Evolutionary conservation across 1,140 invertebrate genomes (phyloP).

Genomic region (Lepidurus arcticus): DNA sequence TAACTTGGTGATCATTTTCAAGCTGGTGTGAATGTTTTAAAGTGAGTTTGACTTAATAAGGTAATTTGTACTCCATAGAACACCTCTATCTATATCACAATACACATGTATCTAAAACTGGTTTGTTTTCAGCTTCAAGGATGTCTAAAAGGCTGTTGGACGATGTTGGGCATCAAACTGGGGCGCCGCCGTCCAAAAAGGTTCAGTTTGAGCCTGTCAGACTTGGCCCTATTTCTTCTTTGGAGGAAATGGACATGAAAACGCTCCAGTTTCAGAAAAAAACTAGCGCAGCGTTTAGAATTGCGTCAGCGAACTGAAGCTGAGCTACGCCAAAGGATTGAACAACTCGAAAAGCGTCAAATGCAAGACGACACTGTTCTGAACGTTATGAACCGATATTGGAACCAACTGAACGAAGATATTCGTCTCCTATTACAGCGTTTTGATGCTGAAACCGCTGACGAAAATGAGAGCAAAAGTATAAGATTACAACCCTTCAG

Average conservation of each 20-base stretch:
- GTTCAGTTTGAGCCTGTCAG: constrained; percentile 89
- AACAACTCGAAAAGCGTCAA: constrained; percentile 93
- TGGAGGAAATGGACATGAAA: constrained; percentile 97
- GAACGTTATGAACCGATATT: constrained; percentile 96
- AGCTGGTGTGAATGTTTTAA: too few species aligned
- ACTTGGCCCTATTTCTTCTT: constrained; percentile 83
- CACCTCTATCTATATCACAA: too few species aligned
- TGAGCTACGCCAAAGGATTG: constrained; percentile 84
- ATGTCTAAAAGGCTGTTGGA: constrained; percentile 32
- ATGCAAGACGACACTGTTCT: constrained; percentile 96
- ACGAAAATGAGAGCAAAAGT: constrained; percentile 93
- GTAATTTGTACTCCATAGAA: too few species aligned
- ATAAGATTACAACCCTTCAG: constrained; percentile 38
- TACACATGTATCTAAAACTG: too few species aligned
- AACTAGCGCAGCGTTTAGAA: constrained; percentile 85
- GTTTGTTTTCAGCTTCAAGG: background rate
- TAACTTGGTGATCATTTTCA: too few species aligned
- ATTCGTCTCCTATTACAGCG: constrained; percentile 86
- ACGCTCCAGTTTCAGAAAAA: constrained; percentile 95
- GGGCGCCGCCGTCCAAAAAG: constrained; percentile 59
- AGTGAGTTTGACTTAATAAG: too few species aligned
- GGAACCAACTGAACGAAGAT: constrained; percentile 97
- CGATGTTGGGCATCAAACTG: constrained; percentile 35
- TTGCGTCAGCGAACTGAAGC: constrained; percentile 81
- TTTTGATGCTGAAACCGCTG: constrained; percentile 94